phyloP scores from a whole-genome alignment of 1,140 invertebrate genomes.

The Zophobas morio region DNA sequence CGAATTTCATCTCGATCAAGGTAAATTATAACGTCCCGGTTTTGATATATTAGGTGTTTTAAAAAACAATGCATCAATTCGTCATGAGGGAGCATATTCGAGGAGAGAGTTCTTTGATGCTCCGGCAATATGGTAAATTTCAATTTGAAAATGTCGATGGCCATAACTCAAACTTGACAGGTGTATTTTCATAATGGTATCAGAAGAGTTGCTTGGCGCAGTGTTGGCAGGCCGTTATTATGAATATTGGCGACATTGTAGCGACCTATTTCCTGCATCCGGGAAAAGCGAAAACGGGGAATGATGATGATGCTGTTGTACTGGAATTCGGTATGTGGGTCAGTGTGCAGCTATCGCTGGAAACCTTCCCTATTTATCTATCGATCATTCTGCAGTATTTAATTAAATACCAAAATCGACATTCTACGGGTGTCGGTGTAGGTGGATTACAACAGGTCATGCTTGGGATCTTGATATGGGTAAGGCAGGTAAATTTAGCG shows the following conservation, averaged over 20 bases:
- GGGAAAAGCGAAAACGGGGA: conserved; percentile 10
- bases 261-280: conserved; percentile 29
- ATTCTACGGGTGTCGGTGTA: conserved; percentile 11
- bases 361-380: conserved; percentile 34
- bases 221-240: conserved; percentile 24
- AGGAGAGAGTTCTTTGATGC: not conserved
- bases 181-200: conserved; percentile 32
- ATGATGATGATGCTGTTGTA: conserved; percentile 16
- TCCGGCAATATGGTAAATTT: conserved; percentile 27
- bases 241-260: conserved; percentile 37
- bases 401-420: conserved; percentile 41
- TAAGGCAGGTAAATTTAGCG: not conserved
- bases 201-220: conserved; percentile 6
- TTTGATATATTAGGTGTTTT: conserved; percentile 10
- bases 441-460: not conserved
- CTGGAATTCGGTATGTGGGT: conserved; percentile 22
- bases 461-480: not conserved
- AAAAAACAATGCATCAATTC: conserved; percentile 28
- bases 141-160: conserved; percentile 37
- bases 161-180: conserved; percentile 36
- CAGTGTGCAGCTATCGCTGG: conserved; percentile 26
- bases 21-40: conserved; percentile 11
- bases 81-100: not conserved
- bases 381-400: conserved; percentile 41
- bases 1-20: conserved; percentile 5